Base-by-base conservation (phyloP, 2,888 invertebrate genomes). In the Meta bourneti region DNA sequence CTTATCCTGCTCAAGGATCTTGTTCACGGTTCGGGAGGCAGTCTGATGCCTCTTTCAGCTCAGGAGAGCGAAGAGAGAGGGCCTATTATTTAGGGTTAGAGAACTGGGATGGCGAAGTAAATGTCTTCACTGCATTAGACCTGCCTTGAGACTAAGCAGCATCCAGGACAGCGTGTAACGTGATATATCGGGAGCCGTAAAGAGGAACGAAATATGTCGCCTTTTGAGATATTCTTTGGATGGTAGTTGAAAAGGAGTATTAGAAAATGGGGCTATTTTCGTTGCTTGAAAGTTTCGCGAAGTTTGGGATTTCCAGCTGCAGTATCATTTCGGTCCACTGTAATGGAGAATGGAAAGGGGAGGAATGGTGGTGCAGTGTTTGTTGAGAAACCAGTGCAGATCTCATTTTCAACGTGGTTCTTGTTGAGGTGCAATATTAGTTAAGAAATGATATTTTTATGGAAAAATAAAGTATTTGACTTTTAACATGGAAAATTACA, bases 51-150 rank as follows among this genome's bases (percentile, higher is more conserved):
- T 78, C 78, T n/a, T 49, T 78, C 78, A 52, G 52, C n/a, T 8
- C n/a, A 9, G 61, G 11, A 16, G 13, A 61, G 13, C 11, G 61
- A 61, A 61, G 61, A 11, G 61, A 61, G 75, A 75, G 48, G 19
- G 20, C 52, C 78, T 52, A 78, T 78, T 78, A 78, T 78, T 78
- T 78, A 78, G 49, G 78, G 78, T 78, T 78, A 78, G 19, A 52
- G 78, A 19, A 19, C 51, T 6, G 8, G 78, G 52, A 51, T 20
- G 78, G 13, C 51, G 20, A 77, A 52, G 78, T 78, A 19, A 51
- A 34, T 34, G 48, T 48, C 48, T 48, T 8, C 34, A 48, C 34
- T 78, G 78, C 52, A 78, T 78, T 78, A 78, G n/a, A 11, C 16
- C 61, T 61, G 61, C 61, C 61, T 34, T 34, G 34, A 34, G 34